phyloP scores from a whole-genome alignment of 1,140 invertebrate genomes.

The Halesus radiatus region DNA sequence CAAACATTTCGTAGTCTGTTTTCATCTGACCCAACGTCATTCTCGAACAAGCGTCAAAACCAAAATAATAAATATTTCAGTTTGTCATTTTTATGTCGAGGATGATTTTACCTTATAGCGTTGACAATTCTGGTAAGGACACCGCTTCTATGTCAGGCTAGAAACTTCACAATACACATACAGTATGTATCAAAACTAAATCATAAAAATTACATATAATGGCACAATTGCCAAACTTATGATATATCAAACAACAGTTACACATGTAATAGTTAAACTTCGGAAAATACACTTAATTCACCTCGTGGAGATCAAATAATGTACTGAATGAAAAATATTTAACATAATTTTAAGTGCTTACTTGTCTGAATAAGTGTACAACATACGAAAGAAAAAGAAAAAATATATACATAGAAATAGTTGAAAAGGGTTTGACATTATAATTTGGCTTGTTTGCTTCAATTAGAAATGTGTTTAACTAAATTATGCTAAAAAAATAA shows the following conservation, averaged over 20 bases:
- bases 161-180: no score
- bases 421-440: not conserved
- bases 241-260: slow-evolving; percentile 1
- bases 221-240: slow-evolving; percentile 3
- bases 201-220: not conserved
- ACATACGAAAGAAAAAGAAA: not conserved
- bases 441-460: slow-evolving; percentile 8
- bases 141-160: no score
- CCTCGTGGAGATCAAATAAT: slow-evolving; percentile 7
- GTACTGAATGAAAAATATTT: not conserved
- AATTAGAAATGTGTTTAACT: not conserved
- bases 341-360: not conserved
- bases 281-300: not conserved
- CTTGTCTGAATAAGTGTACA: not conserved
- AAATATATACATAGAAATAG: slow-evolving; percentile 3
- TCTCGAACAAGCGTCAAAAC: no score
- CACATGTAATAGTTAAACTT: not conserved
- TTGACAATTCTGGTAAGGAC: no score
- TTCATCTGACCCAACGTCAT: no score
- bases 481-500: not conserved
- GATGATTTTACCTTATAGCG: no score
- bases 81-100: no score
- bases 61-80: no score
- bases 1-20: no score
- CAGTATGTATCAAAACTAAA: not conserved